These are phyloP conservation scores for Boleophthalmus pectinirostris DNA, from an alignment of 2,113 vertebrate genomes.

Conservation along the genomic window DNA sequence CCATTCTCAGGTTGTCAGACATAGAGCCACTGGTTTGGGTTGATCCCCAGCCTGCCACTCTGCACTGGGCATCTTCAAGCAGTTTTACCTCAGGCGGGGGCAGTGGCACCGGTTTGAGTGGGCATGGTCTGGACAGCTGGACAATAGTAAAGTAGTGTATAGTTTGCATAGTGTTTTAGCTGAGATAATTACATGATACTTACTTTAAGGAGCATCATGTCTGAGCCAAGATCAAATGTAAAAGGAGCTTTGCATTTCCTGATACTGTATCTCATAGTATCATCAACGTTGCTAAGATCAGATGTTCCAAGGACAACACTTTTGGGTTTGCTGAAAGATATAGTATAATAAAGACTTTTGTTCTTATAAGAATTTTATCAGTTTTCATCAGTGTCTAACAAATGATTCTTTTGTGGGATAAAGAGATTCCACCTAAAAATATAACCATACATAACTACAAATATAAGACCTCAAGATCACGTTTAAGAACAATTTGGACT, in stretches of 20 bases:
- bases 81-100: background rate
- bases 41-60: conserved; percentile 60
- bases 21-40: background rate
- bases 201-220: conserved; percentile 78
- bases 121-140: conserved; percentile 56
- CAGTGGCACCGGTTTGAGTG: conserved; percentile 18
- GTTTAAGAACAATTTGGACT: background rate
- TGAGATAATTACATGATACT: background rate
- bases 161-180: background rate
- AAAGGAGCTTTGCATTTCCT: conserved; percentile 17
- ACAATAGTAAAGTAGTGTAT: background rate
- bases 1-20: conserved; percentile 14
- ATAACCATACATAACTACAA: too few species aligned
- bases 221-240: fast-evolving
- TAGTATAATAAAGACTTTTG: background rate
- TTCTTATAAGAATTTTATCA: too few species aligned
- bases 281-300: conserved; percentile 42
- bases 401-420: too few species aligned
- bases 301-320: conserved; percentile 66
- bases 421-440: too few species aligned
- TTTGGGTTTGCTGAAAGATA: conserved; percentile 9
- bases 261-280: conserved; percentile 32
- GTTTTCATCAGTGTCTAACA: too few species aligned
- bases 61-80: conserved; percentile 33
- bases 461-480: background rate